These are phyloP conservation scores for Esperia sulphurella DNA, from an alignment of 2,888 invertebrate species.

Conservation along the genomic window DNA sequence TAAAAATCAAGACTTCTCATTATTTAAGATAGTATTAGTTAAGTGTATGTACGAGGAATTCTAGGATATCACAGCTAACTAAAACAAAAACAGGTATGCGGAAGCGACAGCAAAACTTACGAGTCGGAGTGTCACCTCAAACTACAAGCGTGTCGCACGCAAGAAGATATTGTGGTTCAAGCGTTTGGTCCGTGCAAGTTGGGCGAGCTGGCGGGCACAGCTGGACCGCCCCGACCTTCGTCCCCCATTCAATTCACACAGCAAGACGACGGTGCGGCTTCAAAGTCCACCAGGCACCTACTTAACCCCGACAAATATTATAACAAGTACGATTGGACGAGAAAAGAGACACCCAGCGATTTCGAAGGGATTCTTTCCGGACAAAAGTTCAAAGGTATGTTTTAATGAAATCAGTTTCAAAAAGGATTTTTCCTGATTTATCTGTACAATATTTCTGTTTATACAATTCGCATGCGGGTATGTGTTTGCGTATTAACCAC, in stretches of 20 bases:
- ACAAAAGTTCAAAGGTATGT: conserved; percentile 64
- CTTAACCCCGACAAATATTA: conserved; percentile 85
- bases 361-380: conserved; percentile 60
- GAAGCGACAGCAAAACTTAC: conserved; percentile 89
- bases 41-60: no score
- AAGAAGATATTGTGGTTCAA: conserved; percentile 88
- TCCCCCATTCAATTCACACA: conserved; percentile 89
- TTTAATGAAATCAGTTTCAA: neutral
- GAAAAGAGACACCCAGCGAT: conserved; percentile 74
- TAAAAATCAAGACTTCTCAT: no score
- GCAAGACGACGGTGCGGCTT: conserved; percentile 86
- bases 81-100: conserved; percentile 79
- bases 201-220: conserved; percentile 84
- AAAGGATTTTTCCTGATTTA: no score
- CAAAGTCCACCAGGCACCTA: conserved; percentile 89
- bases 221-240: conserved; percentile 87
- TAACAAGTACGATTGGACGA: conserved; percentile 79
- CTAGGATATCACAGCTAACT: neutral
- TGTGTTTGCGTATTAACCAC: neutral
- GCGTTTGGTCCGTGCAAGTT: conserved; percentile 87
- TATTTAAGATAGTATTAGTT: no score
- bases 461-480: neutral
- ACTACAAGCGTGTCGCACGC: conserved; percentile 89
- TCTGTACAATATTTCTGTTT: no score
- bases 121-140: conserved; percentile 90